These are phyloP conservation scores for Lutraria lutraria DNA, from an alignment of 2,888 invertebrate genomes.

Conservation along the genomic window DNA sequence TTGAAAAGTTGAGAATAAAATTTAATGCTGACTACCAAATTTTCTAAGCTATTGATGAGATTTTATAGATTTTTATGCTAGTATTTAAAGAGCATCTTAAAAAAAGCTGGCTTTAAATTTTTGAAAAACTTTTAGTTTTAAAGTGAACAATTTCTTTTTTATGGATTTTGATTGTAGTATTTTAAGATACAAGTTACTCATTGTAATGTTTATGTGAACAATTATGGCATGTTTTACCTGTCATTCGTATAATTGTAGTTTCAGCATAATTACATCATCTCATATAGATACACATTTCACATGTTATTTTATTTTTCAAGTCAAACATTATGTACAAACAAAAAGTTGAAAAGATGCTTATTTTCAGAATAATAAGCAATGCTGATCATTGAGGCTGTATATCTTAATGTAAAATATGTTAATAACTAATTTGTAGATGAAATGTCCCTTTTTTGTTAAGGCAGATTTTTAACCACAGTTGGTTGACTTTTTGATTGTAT, in stretches of 20 bases:
- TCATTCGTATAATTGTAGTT: conserved; percentile 4
- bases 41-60: not conserved
- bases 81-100: not conserved
- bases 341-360: not conserved
- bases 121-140: not conserved
- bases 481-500: conserved; percentile 8
- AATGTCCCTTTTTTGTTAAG: conserved; percentile 33
- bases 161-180: not conserved
- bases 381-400: not conserved
- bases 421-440: not conserved
- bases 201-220: not conserved
- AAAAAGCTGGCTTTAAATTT: not conserved
- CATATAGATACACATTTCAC: not conserved
- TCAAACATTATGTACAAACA: conserved; percentile 1
- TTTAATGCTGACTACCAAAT: not conserved
- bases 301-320: not conserved
- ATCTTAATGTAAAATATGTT: conserved; percentile 3
- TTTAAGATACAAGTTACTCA: not conserved
- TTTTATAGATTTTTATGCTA: not conserved
- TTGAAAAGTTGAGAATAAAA: not conserved
- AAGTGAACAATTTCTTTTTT: not conserved
- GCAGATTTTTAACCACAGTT: conserved; percentile 26
- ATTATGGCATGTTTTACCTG: not conserved
- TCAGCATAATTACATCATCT: not conserved
- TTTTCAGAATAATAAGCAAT: not conserved